Conservation (phyloP, 92 coral and sea anemone species). For the Blastomussa wellsi region DNA sequence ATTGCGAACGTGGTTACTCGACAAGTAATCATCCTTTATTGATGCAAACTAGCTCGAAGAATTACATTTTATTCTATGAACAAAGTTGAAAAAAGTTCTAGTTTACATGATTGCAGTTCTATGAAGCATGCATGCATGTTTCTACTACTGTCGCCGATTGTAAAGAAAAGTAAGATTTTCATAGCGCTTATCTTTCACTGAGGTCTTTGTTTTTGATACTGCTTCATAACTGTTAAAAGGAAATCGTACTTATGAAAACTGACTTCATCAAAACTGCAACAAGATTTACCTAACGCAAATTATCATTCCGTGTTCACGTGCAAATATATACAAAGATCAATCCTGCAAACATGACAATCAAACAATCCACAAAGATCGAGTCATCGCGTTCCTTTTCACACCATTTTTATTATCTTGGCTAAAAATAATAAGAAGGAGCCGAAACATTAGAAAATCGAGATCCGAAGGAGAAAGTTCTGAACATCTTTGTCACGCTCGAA, state of each 20-base stretch:
- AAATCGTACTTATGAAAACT: not conserved
- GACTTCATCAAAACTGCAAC: not conserved
- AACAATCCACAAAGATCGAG: not conserved
- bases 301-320: constrained; percentile 37
- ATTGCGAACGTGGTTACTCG: not conserved
- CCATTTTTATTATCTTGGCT: not conserved
- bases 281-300: not conserved
- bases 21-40: not conserved
- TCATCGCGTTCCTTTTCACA: not conserved
- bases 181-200: not conserved
- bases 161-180: not conserved
- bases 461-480: not conserved
- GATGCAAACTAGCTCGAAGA: not conserved
- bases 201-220: not conserved
- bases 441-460: not conserved
- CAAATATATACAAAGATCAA: constrained; percentile 40
- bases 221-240: not conserved
- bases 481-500: constrained; percentile 11
- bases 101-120: not conserved
- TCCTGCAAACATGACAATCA: not conserved
- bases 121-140: not conserved
- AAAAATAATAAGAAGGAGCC: not conserved
- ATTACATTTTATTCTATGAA: not conserved
- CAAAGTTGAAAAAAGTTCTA: not conserved
- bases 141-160: not conserved